Evolutionary conservation across 2,113 vertebrate genomes (phyloP), one percentile per base, ranked within the genome.

Genomic region (Montifringilla adamsi): DNA sequence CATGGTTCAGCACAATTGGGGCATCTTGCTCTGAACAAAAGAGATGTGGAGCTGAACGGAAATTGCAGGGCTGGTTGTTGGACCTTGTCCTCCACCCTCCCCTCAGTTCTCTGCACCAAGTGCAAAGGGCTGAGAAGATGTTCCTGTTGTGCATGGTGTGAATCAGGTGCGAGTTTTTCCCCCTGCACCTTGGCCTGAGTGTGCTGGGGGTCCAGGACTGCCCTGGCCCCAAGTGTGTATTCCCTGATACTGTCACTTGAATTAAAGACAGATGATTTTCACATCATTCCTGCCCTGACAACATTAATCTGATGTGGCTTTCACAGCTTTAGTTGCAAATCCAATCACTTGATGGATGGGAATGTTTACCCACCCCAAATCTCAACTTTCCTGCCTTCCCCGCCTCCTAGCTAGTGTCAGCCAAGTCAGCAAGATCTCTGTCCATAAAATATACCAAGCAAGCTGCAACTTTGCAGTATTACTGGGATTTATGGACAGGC

Each of bases 321-420:
- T 95, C 86, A 84, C 80, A 91, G 90, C 75, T 91, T 94, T 87
- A 93, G 95, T 91, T 64, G 62, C 89, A 56, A 91, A 94, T 87
- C 83, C 89, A 86, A 74, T 93, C 35, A 0, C n/a, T 66, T 95
- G 90, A 96, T 92, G 81, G 76, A 92, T 88, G 92, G 84, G 79
- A 83, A 77, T 89, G 88, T 97, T 97, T 96, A 96, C 92, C 92
- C 79, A 94, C 92, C 93, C 93, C 84, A 97, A 96, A 93, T 94
- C 89, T 96, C 86, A 87, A 85, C 70, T 80, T 94, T 91, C 35
- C 73, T 82, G 75, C 69, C 89, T 87, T 77, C 81, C 74, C 94
- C 37, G 33, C 89, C 94, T 97, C 89, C 94, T 95, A 67, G 73
- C 91, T 75, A 78, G 55, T 74, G 89, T 49, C 66, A 96, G 89